Evolutionary conservation across 2,113 vertebrate genomes (phyloP), one percentile per base, ranked within the genome.

Genomic region (Corythoichthys intestinalis): DNA sequence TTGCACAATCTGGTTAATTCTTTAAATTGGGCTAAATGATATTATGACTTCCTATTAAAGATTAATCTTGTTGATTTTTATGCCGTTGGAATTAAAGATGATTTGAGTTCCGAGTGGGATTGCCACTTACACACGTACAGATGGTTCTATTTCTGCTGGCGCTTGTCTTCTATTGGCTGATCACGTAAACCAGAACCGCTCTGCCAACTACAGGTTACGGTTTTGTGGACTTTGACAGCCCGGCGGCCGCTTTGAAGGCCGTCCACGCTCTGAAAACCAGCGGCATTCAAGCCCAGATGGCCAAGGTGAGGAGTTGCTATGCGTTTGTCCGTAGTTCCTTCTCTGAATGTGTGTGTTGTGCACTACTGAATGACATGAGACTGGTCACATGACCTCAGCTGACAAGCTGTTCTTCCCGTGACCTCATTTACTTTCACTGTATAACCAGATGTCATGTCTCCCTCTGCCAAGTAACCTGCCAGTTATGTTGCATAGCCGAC

Each of bases 181-280:
- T 37, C 4, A 57, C 4, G 63, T 65, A 37, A 65, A 47, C 63
- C 34, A 73, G n/a, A 57, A 60, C 44, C 78, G 3, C 63, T 91
- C 11, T 59, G 38, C 88, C 71, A 49, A 75, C 69, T 87, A 71
- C 91, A 99, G 97, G 97, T 89, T 99, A 99, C 0, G 97, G 97
- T 73, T 99, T 99, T 91, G 97, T 99, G 81, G 97, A 99, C 89
- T 99, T 99, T 71, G 97, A 99, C 89, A 98, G 95, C 89, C 97
- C 96, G 0, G 93, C 94, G 41, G 96, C 97, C 54, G 97, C 97
- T 79, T 94, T 98, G 90, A 99, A 99, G 86, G 97, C 97, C 0
- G 97, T 99, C 66, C 94, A 97, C 56, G 96, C 97, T 86, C 91
- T 99, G 79, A 99, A 99, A 89, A 96, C 94, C 71, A 98, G 75